phyloP scores from a whole-genome alignment of 2,888 invertebrate genomes.

The Nomada ruficornis region DNA sequence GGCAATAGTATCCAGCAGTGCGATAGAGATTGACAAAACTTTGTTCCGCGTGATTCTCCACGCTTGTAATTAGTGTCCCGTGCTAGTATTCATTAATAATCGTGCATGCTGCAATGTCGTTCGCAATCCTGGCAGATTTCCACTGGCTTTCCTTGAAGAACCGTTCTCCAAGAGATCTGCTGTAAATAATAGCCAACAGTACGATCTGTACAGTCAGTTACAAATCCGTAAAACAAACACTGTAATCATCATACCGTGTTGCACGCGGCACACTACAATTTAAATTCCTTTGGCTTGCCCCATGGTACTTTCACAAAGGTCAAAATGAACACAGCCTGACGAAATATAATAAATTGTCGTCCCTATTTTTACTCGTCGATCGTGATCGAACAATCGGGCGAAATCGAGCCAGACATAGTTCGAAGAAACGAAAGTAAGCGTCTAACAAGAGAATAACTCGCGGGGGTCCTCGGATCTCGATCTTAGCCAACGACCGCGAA shows the following conservation, averaged over 20 bases:
- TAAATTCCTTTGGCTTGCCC: not conserved
- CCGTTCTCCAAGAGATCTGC: not conserved
- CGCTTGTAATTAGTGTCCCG: not conserved
- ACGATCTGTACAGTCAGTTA: not conserved
- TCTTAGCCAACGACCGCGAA: conserved; percentile 68
- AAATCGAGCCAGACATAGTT: not conserved
- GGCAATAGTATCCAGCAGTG: not conserved
- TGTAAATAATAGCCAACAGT: not conserved
- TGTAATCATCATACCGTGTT: not conserved
- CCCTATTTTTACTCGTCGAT: not conserved
- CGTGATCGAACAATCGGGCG: not conserved
- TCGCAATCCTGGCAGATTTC: conserved; percentile 56
- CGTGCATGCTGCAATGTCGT: conserved; percentile 28
- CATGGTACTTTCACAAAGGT: not conserved
- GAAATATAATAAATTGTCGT: not conserved
- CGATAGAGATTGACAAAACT: not conserved
- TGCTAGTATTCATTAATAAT: conserved; percentile 47
- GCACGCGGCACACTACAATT: not conserved
- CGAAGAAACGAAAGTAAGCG: not conserved
- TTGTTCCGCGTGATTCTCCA: not conserved
- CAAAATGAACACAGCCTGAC: not conserved
- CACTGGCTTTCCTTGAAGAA: conserved; percentile 41
- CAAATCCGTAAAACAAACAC: not conserved
- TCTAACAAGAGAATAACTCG: not conserved
- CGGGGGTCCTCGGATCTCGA: conserved; percentile 20